Conservation (phyloP, 2,797 vertebrate genomes). For the Spea hammondii region DNA sequence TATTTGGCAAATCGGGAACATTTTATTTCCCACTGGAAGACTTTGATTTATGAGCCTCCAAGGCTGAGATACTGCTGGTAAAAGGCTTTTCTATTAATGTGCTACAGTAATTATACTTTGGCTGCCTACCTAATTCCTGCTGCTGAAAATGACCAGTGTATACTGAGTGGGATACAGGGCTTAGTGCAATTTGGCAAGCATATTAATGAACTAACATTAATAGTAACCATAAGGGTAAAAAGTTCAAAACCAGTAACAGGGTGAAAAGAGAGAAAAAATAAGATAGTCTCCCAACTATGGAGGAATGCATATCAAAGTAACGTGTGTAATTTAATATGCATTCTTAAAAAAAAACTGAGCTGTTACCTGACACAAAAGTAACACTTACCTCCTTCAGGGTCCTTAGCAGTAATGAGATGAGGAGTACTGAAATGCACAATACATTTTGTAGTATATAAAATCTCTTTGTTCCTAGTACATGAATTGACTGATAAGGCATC, state of each 20-base stretch:
- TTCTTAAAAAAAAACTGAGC: too few relatives aligned
- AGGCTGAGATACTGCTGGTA: not conserved
- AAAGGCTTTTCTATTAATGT: conserved; percentile 6
- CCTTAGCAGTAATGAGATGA: too few relatives aligned
- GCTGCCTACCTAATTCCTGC: conserved; percentile 3
- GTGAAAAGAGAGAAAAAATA: not conserved
- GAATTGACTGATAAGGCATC: too few relatives aligned
- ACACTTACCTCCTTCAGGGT: too few relatives aligned
- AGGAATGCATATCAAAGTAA: too few relatives aligned
- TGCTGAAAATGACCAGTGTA: not conserved
- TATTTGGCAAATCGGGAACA: not conserved
- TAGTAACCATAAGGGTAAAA: not conserved
- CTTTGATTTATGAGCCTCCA: conserved; percentile 4
- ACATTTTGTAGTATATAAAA: too few relatives aligned
- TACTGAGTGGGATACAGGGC: not conserved
- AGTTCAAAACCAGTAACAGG: not conserved
- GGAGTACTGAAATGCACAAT: too few relatives aligned
- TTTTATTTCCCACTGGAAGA: not conserved
- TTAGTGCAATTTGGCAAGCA: not conserved
- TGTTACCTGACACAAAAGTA: too few relatives aligned
- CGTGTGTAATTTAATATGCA: too few relatives aligned
- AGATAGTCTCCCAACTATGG: too few relatives aligned
- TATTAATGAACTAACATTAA: conserved; percentile 8
- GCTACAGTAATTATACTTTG: conserved; percentile 21
- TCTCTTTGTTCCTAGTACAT: too few relatives aligned